Evolutionary conservation across 2,888 invertebrate species (phyloP).

Genomic region (Tetranychus truncatus): DNA sequence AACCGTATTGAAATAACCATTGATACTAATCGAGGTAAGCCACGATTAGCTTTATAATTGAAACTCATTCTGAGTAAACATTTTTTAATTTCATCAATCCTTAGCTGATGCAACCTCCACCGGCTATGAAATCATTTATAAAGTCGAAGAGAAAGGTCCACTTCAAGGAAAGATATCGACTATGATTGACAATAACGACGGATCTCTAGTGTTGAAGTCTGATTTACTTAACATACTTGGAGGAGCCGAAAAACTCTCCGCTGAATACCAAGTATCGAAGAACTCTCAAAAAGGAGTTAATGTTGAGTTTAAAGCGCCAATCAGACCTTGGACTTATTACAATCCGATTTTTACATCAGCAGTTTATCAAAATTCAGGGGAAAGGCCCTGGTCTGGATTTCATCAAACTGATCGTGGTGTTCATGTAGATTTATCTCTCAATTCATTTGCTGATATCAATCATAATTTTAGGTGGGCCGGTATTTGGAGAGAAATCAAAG

Average conservation of each 20-base stretch:
- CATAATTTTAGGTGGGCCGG: constrained; percentile 79
- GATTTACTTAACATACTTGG: constrained; percentile 67
- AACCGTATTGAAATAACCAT: constrained; percentile 64
- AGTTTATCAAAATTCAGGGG: constrained; percentile 54
- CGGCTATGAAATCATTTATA: constrained; percentile 69
- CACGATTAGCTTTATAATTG: background rate
- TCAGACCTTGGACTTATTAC: constrained; percentile 14
- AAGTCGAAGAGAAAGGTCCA: constrained; percentile 61
- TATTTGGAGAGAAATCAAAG: constrained; percentile 54
- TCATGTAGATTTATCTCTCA: constrained; percentile 45
- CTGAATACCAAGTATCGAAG: constrained; percentile 68
- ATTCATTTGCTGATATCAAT: constrained; percentile 40
- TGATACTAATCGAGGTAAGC: constrained; percentile 50
- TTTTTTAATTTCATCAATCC: background rate
- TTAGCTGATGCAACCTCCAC: constrained; percentile 35
- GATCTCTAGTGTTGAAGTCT: constrained; percentile 48
- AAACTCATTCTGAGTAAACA: constrained; percentile 34
- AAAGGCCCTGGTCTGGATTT: constrained; percentile 64
- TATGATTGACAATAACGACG: constrained; percentile 73
- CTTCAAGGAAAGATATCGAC: constrained; percentile 68
- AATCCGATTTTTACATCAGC: constrained; percentile 35
- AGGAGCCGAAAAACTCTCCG: constrained; percentile 57
- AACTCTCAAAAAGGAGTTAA: constrained; percentile 58
- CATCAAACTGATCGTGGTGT: constrained; percentile 56
- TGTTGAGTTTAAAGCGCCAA: constrained; percentile 39